These are phyloP conservation scores for Drosophila kurseongensis DNA, from an alignment of 1,140 invertebrate genomes.

Conservation along the genomic window DNA sequence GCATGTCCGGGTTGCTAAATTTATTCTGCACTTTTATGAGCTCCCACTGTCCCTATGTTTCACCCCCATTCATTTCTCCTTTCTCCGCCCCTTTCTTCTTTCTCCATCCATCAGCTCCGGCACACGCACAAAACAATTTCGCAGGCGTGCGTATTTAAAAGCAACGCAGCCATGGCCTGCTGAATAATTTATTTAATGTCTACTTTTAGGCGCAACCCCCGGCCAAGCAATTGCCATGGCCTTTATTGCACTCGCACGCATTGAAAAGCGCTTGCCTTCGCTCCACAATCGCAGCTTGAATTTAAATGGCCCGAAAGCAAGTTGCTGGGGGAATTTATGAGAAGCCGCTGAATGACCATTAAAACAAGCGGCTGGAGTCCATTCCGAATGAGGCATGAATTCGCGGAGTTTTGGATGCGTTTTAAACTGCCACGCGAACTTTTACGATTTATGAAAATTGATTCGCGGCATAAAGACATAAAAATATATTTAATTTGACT, in stretches of 20 bases:
- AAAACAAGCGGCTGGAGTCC: constrained; percentile 57
- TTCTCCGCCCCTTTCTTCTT: background rate
- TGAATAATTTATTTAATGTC: constrained; percentile 83
- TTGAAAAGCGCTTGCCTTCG: constrained; percentile 33
- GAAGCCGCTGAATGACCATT: constrained; percentile 74
- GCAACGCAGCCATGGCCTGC: constrained; percentile 28
- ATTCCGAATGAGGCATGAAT: constrained; percentile 35
- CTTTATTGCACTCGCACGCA: constrained; percentile 69
- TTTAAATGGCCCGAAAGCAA: constrained; percentile 62
- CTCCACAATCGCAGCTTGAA: constrained; percentile 49
- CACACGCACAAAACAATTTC: constrained; percentile 64
- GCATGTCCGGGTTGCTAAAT: constrained; percentile 53
- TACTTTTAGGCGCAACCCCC: constrained; percentile 71
- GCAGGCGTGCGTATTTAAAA: constrained; percentile 61
- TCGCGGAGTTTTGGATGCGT: constrained; percentile 29
- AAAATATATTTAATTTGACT: constrained; percentile 50
- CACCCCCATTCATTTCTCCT: too few species aligned
- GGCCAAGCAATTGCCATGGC: constrained; percentile 56
- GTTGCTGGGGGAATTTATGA: constrained; percentile 59
- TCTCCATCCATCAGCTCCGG: constrained; percentile 6
- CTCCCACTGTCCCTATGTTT: constrained; percentile 38
- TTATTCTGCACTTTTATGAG: constrained; percentile 78
- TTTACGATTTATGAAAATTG: constrained; percentile 80
- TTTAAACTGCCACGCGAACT: constrained; percentile 43
- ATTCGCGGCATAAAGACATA: constrained; percentile 36